A percentile compares a stretch with the other conserved stretches of the same genome.
phyloP scores from a whole-genome alignment of 1,140 invertebrate genomes.

The Drosophila lini region DNA sequence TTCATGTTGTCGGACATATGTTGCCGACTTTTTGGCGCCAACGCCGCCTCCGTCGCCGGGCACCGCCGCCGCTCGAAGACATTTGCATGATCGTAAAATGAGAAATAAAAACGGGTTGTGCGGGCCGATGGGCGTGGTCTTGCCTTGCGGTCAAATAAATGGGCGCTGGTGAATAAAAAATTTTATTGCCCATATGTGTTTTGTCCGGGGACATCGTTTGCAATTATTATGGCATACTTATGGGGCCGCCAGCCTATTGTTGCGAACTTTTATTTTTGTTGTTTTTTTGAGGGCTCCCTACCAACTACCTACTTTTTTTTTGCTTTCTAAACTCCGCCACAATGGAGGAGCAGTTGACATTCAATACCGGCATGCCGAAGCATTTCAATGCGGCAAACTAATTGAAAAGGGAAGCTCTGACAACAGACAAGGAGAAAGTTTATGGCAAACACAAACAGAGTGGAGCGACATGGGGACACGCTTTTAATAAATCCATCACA shows the following conservation, averaged over 20 bases:
- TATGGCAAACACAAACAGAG: conserved; percentile 50
- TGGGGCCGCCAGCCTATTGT: background rate
- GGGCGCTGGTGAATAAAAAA: conserved; percentile 53
- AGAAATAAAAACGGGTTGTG: conserved; percentile 69
- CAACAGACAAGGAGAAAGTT: conserved; percentile 59
- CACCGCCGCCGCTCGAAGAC: conserved; percentile 13
- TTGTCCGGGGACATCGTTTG: conserved; percentile 58
- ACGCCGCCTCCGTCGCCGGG: background rate
- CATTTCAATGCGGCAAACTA: conserved; percentile 56
- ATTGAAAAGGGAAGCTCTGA: conserved; percentile 61
- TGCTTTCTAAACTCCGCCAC: conserved; percentile 15
- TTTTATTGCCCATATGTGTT: conserved; percentile 65
- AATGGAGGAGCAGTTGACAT: conserved; percentile 54
- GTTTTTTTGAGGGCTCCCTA: background rate
- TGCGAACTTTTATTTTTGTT: conserved; percentile 12
- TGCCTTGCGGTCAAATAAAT: conserved; percentile 62
- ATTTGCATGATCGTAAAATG: conserved; percentile 76
- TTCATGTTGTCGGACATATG: conserved; percentile 58
- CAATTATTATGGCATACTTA: conserved; percentile 76
- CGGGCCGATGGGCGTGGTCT: conserved; percentile 6
- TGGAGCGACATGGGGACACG: conserved; percentile 55
- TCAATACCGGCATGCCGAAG: conserved; percentile 50
- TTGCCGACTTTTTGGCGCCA: conserved; percentile 65
- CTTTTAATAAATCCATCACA: conserved; percentile 82
- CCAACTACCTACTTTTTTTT: too few species aligned